These are phyloP conservation scores for Lepilemur septentrionalis DNA, from an alignment of 2,797 vertebrate species.

Conservation along the genomic window DNA sequence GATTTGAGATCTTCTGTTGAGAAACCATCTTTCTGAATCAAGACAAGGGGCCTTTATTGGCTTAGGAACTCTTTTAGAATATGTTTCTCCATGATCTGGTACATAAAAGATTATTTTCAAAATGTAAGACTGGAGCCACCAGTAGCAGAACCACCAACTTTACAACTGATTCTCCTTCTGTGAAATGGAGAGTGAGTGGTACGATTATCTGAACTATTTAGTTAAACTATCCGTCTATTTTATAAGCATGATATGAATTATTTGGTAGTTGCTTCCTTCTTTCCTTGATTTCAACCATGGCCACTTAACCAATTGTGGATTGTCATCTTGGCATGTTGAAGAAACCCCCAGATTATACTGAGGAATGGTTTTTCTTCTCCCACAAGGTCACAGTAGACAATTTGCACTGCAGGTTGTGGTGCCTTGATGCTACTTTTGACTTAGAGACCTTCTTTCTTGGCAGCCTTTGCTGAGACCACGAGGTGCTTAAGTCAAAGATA, in stretches of 20 bases:
- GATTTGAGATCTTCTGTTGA: not conserved
- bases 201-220: not conserved
- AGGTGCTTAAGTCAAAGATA: constrained; percentile 58
- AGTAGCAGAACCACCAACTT: not conserved
- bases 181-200: not conserved
- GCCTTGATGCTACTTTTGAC: constrained; percentile 68
- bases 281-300: not conserved
- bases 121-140: not conserved
- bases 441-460: constrained; percentile 66
- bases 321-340: not conserved
- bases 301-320: not conserved
- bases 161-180: not conserved
- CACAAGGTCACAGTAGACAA: constrained; percentile 28
- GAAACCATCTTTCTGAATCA: not conserved
- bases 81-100: not conserved
- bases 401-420: not conserved
- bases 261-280: not conserved
- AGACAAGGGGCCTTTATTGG: not conserved
- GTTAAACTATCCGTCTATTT: not conserved
- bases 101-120: not conserved
- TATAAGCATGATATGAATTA: not conserved
- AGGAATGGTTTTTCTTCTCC: not conserved
- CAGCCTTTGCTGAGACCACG: constrained; percentile 54
- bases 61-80: not conserved
- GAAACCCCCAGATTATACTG: not conserved